Conservation (phyloP, 2,888 invertebrate species). For the Anorthoa munda region DNA sequence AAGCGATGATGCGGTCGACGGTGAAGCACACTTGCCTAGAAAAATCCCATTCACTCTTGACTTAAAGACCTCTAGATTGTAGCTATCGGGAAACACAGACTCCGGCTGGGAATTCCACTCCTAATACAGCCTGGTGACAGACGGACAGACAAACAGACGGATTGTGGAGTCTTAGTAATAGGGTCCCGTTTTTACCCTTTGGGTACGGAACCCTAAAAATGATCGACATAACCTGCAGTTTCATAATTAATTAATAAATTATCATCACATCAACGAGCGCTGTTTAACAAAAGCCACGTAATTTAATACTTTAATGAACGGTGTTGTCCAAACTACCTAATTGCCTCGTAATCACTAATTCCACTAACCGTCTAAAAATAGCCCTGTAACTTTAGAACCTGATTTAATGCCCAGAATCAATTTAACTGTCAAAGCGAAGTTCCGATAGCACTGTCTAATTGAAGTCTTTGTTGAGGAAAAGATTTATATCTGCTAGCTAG, state of each 20-base stretch:
- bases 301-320: not conserved
- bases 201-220: no score
- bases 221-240: not conserved
- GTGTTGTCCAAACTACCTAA: not conserved
- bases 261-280: not conserved
- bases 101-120: no score
- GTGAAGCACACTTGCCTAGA: no score
- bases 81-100: no score
- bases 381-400: conserved; percentile 14
- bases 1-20: no score
- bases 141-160: no score
- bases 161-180: no score
- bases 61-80: no score
- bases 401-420: conserved; percentile 27
- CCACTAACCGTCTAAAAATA: conserved; percentile 7
- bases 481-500: conserved; percentile 19
- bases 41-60: no score
- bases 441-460: conserved; percentile 38
- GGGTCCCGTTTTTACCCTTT: no score
- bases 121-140: no score
- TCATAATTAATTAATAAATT: conserved; percentile 23
- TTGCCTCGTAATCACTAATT: not conserved
- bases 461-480: conserved; percentile 34
- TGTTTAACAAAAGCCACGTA: not conserved
- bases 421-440: conserved; percentile 30